phyloP scores from a whole-genome alignment of 1,140 invertebrate genomes.

The Cyclina sinensis region DNA sequence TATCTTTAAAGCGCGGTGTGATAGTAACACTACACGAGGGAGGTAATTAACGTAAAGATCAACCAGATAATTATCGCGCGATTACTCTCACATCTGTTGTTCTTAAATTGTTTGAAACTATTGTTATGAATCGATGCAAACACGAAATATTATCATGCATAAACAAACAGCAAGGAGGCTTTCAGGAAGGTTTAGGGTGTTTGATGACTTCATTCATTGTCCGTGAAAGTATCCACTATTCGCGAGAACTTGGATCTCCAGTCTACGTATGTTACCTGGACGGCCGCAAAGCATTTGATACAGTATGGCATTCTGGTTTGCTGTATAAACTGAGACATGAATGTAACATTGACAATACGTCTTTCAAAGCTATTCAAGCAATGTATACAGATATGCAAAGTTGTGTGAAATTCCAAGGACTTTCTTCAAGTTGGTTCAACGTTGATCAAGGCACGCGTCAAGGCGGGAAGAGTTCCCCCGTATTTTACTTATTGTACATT shows the following conservation, averaged over 20 bases:
- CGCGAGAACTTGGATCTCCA: neutral
- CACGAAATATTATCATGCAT: neutral
- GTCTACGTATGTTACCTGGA: neutral
- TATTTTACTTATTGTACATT: conserved; percentile 25
- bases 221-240: neutral
- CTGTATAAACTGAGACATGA: neutral
- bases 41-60: no score
- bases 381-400: neutral
- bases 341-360: neutral
- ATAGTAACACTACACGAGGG: conserved; percentile 2
- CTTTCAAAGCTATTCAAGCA: neutral
- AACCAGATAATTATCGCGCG: neutral
- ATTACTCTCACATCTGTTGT: conserved; percentile 8
- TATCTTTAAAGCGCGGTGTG: conserved; percentile 11
- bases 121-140: neutral
- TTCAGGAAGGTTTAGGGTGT: conserved; percentile 32
- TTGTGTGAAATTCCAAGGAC: conserved; percentile 5
- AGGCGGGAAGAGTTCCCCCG: conserved; percentile 10
- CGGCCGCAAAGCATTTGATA: neutral
- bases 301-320: neutral
- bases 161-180: conserved; percentile 33
- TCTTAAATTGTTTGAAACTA: conserved; percentile 26
- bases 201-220: conserved; percentile 46
- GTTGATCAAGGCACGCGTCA: neutral
- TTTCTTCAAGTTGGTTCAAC: neutral